Conservation (phyloP, 2,113 vertebrate genomes). For the Cromileptes altivelis region DNA sequence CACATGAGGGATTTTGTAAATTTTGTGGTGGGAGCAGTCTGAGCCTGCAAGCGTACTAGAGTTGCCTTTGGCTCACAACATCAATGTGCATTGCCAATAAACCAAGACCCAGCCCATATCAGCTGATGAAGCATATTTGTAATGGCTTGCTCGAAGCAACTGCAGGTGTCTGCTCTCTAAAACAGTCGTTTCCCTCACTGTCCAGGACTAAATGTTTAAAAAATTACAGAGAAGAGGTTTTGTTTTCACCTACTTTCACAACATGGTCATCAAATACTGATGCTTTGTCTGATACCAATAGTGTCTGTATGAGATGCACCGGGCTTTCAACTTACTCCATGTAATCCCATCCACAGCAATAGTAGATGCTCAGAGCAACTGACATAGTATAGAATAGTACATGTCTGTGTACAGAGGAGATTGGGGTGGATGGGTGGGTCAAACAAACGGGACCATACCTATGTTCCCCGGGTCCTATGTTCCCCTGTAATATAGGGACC, state of each 20-base stretch:
- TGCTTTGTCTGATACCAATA: too few species aligned
- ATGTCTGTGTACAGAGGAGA: too few species aligned
- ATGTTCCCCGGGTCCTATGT: too few species aligned
- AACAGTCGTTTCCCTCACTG: background rate
- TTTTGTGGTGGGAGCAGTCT: background rate
- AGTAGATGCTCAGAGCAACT: too few species aligned
- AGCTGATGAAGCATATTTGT: slow-evolving; percentile 25
- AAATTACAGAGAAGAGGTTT: background rate
- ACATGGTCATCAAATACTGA: too few species aligned
- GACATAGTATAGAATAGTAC: too few species aligned
- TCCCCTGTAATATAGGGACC: too few species aligned
- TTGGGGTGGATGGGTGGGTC: too few species aligned
- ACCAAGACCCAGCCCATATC: slow-evolving; percentile 8
- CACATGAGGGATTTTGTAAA: background rate
- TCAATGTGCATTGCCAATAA: background rate
- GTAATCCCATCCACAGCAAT: too few species aligned
- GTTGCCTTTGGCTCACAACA: slow-evolving; percentile 21
- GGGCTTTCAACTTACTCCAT: too few species aligned
- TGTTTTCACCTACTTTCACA: background rate
- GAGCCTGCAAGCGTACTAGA: slow-evolving; percentile 15
- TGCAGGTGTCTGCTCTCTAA: slow-evolving; percentile 11
- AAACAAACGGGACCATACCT: too few species aligned
- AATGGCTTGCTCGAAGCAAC: background rate
- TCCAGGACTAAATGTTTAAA: background rate
- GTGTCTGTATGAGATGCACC: too few species aligned